phyloP scores from a whole-genome alignment of 2,113 vertebrate species.

The Pituophis catenifer region DNA sequence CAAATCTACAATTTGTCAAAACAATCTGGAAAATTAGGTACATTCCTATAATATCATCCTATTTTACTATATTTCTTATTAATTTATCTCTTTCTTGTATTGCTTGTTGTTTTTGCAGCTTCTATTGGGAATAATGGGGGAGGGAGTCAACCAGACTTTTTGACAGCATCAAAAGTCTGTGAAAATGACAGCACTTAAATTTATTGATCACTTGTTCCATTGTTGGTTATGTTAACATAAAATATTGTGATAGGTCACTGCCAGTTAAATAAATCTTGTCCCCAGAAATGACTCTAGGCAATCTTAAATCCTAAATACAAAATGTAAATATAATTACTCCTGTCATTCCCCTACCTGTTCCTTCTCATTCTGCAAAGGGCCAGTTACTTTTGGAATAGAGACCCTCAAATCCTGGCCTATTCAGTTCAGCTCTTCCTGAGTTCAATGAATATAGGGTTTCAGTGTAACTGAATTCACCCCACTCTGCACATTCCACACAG shows the following conservation, averaged over 20 bases:
- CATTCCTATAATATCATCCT: not conserved
- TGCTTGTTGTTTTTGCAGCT: not conserved
- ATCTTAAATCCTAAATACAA: not conserved
- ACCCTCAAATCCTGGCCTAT: not conserved
- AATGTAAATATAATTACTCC: not conserved
- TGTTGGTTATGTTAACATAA: not conserved
- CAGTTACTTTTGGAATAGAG: not conserved
- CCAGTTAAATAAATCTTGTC: not conserved
- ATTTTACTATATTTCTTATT: not conserved
- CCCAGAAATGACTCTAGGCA: not conserved
- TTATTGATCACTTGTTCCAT: not conserved
- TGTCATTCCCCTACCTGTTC: not conserved
- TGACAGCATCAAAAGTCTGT: not conserved
- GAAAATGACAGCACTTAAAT: not conserved
- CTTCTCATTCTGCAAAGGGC: not conserved
- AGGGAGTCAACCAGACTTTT: not conserved
- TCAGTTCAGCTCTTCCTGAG: not conserved
- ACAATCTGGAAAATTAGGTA: not conserved
- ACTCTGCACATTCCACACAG: not conserved
- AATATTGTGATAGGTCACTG: not conserved
- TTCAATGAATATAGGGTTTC: not conserved
- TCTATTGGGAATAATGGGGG: not conserved
- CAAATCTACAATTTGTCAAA: not conserved
- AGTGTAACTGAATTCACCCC: not conserved
- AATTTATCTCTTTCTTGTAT: not conserved